These are phyloP conservation scores for Philopedon plagiatum DNA, from an alignment of 2,888 invertebrate species.

Conservation along the genomic window DNA sequence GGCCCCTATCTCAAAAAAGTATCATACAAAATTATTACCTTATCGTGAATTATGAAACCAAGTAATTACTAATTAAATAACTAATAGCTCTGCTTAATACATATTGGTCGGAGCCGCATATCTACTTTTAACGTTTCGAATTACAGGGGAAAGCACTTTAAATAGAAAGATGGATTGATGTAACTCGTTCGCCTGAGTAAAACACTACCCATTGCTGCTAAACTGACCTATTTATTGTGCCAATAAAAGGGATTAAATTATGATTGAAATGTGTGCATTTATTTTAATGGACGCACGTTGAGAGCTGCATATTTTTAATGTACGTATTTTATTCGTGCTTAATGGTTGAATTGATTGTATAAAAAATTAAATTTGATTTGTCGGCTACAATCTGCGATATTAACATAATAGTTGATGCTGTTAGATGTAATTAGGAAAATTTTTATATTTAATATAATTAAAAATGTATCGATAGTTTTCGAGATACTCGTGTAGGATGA, in stretches of 20 bases:
- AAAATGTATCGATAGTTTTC: too few species aligned
- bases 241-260: conserved; percentile 10
- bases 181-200: conserved; percentile 2
- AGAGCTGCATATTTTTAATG: not conserved
- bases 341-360: not conserved
- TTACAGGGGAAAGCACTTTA: conserved; percentile 21
- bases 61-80: too few species aligned
- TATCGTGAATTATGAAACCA: too few species aligned
- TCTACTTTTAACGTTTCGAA: not conserved
- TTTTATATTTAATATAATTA: too few species aligned
- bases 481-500: too few species aligned
- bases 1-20: too few species aligned
- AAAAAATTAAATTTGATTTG: not conserved
- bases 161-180: conserved; percentile 10
- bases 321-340: not conserved
- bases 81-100: not conserved
- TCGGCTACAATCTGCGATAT: not conserved
- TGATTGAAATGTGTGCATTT: not conserved
- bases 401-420: not conserved
- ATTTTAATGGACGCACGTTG: not conserved
- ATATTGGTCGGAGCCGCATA: not conserved
- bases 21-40: too few species aligned
- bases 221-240: conserved; percentile 15
- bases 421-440: too few species aligned
- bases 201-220: not conserved